phyloP scores from a whole-genome alignment of 2,113 vertebrate genomes.

The Cettia cetti region DNA sequence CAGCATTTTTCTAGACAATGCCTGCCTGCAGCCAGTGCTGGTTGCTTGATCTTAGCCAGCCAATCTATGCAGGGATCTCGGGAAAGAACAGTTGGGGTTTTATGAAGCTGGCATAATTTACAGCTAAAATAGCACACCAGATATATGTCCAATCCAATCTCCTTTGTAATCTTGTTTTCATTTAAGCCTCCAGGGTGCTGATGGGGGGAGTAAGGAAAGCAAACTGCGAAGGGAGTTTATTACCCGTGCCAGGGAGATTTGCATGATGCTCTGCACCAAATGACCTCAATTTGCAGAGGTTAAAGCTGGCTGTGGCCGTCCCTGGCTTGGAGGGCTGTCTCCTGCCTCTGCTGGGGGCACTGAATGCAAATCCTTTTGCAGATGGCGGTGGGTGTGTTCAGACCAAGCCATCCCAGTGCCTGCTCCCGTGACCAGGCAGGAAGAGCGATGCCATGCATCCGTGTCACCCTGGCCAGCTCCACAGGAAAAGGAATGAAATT shows the following conservation, averaged over 20 bases:
- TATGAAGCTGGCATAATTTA: constrained; percentile 61
- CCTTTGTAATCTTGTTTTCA: constrained; percentile 53
- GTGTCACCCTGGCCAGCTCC: not conserved
- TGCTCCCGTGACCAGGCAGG: not conserved
- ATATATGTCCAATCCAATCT: constrained; percentile 38
- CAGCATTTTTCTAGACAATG: not conserved
- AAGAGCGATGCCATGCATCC: not conserved
- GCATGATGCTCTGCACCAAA: not conserved
- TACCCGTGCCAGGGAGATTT: not conserved
- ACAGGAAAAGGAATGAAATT: not conserved
- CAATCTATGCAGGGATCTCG: constrained; percentile 1
- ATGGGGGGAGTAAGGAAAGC: not conserved
- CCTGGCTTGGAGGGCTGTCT: not conserved
- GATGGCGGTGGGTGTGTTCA: not conserved
- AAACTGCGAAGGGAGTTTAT: not conserved
- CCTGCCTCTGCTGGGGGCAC: not conserved
- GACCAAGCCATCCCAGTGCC: not conserved
- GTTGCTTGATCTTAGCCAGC: constrained; percentile 5
- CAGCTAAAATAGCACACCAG: constrained; percentile 48
- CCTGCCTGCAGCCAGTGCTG: rapidly evolving
- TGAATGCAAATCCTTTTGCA: not conserved
- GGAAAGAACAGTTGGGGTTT: constrained; percentile 54
- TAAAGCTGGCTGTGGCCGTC: not conserved
- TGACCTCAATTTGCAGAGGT: constrained; percentile 20
- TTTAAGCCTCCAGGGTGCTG: constrained; percentile 28